Conservation (phyloP, 2,113 vertebrate species). For the Trinectes maculatus region DNA sequence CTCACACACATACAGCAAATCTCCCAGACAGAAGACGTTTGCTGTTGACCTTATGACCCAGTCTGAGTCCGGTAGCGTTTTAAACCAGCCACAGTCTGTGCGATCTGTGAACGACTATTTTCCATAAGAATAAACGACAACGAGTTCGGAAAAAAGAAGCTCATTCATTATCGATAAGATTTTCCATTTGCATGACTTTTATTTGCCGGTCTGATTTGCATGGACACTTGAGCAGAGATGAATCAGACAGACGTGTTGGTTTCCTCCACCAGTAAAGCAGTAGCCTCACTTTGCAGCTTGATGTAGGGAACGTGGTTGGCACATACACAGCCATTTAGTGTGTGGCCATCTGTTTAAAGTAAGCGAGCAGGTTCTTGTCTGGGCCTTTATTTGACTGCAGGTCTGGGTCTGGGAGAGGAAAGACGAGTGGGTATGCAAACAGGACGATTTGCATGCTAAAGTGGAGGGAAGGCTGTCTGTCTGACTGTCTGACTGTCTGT, state of each 20-base stretch:
- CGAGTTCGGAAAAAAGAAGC: constrained; percentile 29
- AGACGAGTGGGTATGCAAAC: constrained; percentile 68
- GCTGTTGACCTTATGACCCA: background rate
- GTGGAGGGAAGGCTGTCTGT: constrained; percentile 28
- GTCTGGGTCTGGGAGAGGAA: constrained; percentile 38
- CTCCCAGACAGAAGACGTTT: too few relatives aligned
- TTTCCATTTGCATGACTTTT: constrained; percentile 58
- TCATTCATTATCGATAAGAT: constrained; percentile 60
- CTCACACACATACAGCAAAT: background rate
- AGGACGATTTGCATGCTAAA: constrained; percentile 69
- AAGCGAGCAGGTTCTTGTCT: constrained; percentile 36
- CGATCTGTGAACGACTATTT: constrained; percentile 32
- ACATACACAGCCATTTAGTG: constrained; percentile 41
- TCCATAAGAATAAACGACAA: constrained; percentile 39
- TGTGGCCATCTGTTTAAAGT: constrained; percentile 45
- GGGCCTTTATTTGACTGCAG: constrained; percentile 74
- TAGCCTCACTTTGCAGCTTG: background rate
- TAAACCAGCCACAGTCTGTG: constrained; percentile 4
- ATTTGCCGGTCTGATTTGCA: constrained; percentile 53
- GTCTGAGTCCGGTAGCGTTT: constrained; percentile 6
- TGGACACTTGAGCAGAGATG: constrained; percentile 42
- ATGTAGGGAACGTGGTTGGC: constrained; percentile 5
- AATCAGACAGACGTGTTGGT: constrained; percentile 1
- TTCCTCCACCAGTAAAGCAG: constrained; percentile 18
- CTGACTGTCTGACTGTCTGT: constrained; percentile 11